These are phyloP conservation scores for Ornithoptera priamus DNA, from an alignment of 2,888 invertebrate genomes.

Conservation along the genomic window DNA sequence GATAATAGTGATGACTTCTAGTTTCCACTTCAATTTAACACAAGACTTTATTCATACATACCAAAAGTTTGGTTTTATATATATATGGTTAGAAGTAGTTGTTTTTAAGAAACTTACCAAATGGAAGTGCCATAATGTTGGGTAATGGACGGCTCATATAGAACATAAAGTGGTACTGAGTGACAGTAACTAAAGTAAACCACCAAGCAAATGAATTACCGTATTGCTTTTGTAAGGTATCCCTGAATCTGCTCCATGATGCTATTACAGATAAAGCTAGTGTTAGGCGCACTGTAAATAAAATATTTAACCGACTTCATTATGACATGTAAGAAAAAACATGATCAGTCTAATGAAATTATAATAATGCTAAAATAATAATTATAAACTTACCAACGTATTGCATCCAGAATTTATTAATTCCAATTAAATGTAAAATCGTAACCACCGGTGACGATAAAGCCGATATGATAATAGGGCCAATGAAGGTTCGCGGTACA, in stretches of 20 bases:
- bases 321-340: background rate
- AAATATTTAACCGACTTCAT: slow-evolving; percentile 18
- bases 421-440: slow-evolving; percentile 82
- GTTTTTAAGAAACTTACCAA: slow-evolving; percentile 83
- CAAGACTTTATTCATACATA: no score
- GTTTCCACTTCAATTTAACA: no score
- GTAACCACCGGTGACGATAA: slow-evolving; percentile 88
- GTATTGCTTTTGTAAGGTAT: slow-evolving; percentile 87
- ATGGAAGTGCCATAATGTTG: slow-evolving; percentile 94
- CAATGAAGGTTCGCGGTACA: slow-evolving; percentile 97
- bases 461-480: slow-evolving; percentile 90
- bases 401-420: slow-evolving; percentile 93
- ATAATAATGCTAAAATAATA: background rate
- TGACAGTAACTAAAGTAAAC: slow-evolving; percentile 90
- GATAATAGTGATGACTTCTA: no score
- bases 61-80: background rate
- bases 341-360: no score
- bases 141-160: slow-evolving; percentile 97
- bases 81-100: background rate
- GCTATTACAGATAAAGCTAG: slow-evolving; percentile 88
- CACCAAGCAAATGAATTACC: slow-evolving; percentile 89
- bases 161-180: slow-evolving; percentile 99
- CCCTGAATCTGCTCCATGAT: slow-evolving; percentile 86
- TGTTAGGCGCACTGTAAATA: slow-evolving; percentile 87
- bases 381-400: slow-evolving; percentile 86